A percentile compares a stretch with the other conserved stretches of the same genome.
These are phyloP conservation scores for Tamandua tetradactyla DNA, from an alignment of 2,797 vertebrate genomes.

Conservation along the genomic window DNA sequence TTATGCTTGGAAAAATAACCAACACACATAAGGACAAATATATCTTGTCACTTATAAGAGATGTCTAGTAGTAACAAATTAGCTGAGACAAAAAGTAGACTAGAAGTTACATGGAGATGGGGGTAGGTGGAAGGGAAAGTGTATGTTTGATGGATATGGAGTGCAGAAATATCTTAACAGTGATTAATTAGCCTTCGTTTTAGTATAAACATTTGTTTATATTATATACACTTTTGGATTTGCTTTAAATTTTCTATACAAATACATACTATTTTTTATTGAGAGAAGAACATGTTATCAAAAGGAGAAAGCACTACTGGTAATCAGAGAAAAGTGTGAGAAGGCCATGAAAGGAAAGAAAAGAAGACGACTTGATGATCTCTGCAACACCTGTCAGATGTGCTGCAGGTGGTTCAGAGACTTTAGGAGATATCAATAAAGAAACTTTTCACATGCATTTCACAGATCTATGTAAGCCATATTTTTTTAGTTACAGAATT, in stretches of 20 bases:
- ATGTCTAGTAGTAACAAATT: too few relatives aligned
- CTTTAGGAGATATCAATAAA: background rate
- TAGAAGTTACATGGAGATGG: too few relatives aligned
- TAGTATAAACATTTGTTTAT: too few relatives aligned
- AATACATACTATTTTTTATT: background rate
- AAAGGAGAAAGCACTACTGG: background rate
- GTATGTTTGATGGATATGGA: too few relatives aligned
- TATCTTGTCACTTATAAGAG: too few relatives aligned
- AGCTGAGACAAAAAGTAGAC: too few relatives aligned
- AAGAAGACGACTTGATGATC: background rate
- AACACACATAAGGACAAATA: too few relatives aligned
- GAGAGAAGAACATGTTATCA: background rate
- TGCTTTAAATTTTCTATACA: background rate
- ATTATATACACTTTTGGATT: background rate
- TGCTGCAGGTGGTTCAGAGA: background rate
- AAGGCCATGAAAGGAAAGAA: too few relatives aligned
- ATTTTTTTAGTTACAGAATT: background rate
- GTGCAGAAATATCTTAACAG: background rate
- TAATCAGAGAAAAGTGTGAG: background rate
- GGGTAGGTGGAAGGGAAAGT: too few relatives aligned
- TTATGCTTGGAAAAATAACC: too few relatives aligned
- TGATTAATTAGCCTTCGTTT: background rate
- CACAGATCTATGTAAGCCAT: background rate
- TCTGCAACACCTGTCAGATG: background rate
- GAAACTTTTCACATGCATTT: background rate